Evolutionary conservation across 1,140 invertebrate genomes (phyloP).

Genomic region (Listronotus oregonensis): DNA sequence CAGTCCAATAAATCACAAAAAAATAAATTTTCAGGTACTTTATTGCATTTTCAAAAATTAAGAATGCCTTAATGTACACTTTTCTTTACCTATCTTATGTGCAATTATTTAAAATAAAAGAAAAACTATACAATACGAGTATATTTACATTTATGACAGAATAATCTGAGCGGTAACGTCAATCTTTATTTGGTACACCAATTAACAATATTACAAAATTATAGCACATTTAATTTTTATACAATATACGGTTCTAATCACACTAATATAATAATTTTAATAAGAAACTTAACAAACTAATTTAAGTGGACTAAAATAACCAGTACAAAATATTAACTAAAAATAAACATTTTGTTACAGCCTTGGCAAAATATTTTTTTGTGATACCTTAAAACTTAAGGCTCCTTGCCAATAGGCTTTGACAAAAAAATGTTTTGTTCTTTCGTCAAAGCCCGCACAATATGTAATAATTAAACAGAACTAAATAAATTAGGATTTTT

Average conservation of each 20-base stretch:
- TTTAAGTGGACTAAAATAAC: too few relatives aligned
- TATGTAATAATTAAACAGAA: too few relatives aligned
- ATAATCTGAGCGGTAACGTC: constrained; percentile 25
- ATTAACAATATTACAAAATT: constrained; percentile 11
- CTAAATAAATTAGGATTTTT: too few relatives aligned
- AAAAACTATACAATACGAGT: constrained; percentile 13
- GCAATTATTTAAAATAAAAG: constrained; percentile 7
- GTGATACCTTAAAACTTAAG: too few relatives aligned
- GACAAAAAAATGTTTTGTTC: too few relatives aligned
- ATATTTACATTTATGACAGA: constrained; percentile 22
- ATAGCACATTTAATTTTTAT: background rate
- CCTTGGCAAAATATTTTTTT: too few relatives aligned
- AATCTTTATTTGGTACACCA: constrained; percentile 29
- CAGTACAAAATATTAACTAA: too few relatives aligned
- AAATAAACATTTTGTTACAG: too few relatives aligned
- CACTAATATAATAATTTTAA: constrained; percentile 3
- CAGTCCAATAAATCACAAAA: too few relatives aligned
- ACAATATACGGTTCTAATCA: background rate
- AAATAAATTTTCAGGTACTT: constrained; percentile 36
- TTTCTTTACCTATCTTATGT: constrained; percentile 16
- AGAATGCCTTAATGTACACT: constrained; percentile 32
- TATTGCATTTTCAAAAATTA: constrained; percentile 29
- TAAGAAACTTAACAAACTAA: background rate
- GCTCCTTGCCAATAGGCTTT: too few relatives aligned
- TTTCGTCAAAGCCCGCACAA: too few relatives aligned